Conservation (phyloP, 2,888 invertebrate genomes). For the Apomyelois bistriatella region DNA sequence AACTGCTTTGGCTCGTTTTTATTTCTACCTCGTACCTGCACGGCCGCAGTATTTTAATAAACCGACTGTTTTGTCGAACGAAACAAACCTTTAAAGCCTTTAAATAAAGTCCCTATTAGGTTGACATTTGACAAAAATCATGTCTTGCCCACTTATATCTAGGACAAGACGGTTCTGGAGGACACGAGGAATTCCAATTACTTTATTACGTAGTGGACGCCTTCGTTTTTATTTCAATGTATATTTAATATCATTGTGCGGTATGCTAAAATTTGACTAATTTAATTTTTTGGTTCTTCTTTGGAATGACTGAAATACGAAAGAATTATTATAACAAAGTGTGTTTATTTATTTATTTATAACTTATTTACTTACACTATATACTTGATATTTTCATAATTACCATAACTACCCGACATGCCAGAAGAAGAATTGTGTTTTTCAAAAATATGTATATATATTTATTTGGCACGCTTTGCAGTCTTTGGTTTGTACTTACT, state of each 20-base stretch:
- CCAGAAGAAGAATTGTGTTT: too few species aligned
- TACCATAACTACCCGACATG: too few species aligned
- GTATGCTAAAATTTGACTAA: slow-evolving; percentile 16
- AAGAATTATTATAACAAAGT: too few species aligned
- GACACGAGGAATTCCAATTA: slow-evolving; percentile 77
- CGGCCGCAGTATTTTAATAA: slow-evolving; percentile 80
- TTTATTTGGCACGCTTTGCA: too few species aligned
- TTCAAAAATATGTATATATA: too few species aligned
- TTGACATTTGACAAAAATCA: slow-evolving; percentile 43
- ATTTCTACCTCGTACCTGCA: slow-evolving; percentile 77
- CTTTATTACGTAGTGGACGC: slow-evolving; percentile 66
- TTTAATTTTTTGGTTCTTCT: slow-evolving; percentile 14
- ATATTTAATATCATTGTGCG: slow-evolving; percentile 21
- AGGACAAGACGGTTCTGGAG: slow-evolving; percentile 70
- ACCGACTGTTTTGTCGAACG: slow-evolving; percentile 37
- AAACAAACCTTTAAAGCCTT: slow-evolving; percentile 36
- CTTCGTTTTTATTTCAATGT: slow-evolving; percentile 36
- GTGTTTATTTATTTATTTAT: too few species aligned
- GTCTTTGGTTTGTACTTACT: too few species aligned
- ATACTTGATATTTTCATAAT: too few species aligned
- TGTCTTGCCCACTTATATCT: slow-evolving; percentile 73
- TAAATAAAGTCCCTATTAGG: slow-evolving; percentile 34
- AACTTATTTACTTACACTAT: too few species aligned
- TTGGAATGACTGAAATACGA: not conserved
- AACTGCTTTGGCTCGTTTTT: slow-evolving; percentile 79